A percentile compares a stretch with the other conserved stretches of the same genome.
phyloP scores from a whole-genome alignment of 2,113 vertebrate species.

The Rhinolophus ferrumequinum region DNA sequence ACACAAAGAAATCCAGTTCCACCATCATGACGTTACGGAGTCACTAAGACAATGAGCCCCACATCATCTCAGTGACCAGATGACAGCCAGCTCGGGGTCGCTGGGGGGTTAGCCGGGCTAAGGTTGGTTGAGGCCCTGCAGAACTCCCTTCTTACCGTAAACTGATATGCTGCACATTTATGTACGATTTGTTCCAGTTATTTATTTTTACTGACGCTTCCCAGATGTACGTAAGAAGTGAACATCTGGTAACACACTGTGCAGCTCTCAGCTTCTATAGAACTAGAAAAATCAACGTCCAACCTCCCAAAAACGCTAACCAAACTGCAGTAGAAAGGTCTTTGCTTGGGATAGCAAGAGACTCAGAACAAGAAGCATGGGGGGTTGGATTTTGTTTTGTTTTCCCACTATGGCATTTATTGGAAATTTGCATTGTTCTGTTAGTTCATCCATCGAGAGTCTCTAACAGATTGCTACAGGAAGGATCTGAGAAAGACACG shows the following conservation, averaged over 20 bases:
- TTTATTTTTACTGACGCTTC: not conserved
- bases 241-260: not conserved
- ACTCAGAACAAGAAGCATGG: not conserved
- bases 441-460: not conserved
- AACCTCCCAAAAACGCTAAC: not conserved
- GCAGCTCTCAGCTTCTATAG: not conserved
- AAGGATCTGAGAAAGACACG: not conserved
- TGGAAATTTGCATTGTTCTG: not conserved
- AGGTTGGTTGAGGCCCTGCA: not conserved
- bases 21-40: not conserved
- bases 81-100: not conserved
- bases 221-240: not conserved
- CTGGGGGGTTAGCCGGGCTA: accelerated
- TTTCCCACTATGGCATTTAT: not conserved
- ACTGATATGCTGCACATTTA: not conserved
- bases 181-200: not conserved
- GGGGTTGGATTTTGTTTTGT: not conserved
- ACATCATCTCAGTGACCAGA: not conserved
- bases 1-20: not conserved
- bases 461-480: accelerated
- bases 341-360: not conserved
- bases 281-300: not conserved
- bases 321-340: not conserved
- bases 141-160: not conserved
- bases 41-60: not conserved